Conservation (phyloP, 2,888 invertebrate species). For the Blera fallax region DNA sequence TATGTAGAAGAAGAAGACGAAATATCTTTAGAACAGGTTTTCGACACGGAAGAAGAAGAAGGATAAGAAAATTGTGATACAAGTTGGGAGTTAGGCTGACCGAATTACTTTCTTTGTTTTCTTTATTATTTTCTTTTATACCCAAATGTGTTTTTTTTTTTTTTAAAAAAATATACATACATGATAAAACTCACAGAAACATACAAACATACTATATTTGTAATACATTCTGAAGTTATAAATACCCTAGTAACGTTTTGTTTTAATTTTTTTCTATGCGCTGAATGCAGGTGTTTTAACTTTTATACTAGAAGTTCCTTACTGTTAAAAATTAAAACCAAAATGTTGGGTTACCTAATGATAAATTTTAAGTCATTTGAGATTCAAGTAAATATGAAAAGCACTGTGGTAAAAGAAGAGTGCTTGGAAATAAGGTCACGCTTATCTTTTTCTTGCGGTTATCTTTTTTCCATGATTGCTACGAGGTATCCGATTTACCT, state of each 20-base stretch:
- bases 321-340: too few species aligned
- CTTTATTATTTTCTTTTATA: slow-evolving; percentile 43
- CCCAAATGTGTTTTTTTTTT: slow-evolving; percentile 51
- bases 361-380: too few species aligned
- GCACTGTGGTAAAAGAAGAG: too few species aligned
- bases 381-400: too few species aligned
- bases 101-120: slow-evolving; percentile 71
- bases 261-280: too few species aligned
- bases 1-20: slow-evolving; percentile 47
- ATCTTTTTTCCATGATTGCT: too few species aligned
- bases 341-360: too few species aligned
- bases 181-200: slow-evolving; percentile 39
- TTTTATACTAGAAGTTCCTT: not conserved
- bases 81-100: slow-evolving; percentile 59
- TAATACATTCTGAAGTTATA: slow-evolving; percentile 48
- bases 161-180: slow-evolving; percentile 41
- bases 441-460: too few species aligned
- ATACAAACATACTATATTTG: slow-evolving; percentile 60
- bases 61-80: slow-evolving; percentile 52
- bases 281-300: slow-evolving; percentile 14
- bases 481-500: too few species aligned
- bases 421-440: too few species aligned
- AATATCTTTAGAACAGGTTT: slow-evolving; percentile 17
- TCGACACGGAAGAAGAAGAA: slow-evolving; percentile 3
- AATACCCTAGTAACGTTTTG: slow-evolving; percentile 27